Percentiles rank a stretch among this genome's conserved stretches.
Evolutionary conservation across 2,113 vertebrate species (phyloP).

Genomic region (Stegostoma tigrinum): DNA sequence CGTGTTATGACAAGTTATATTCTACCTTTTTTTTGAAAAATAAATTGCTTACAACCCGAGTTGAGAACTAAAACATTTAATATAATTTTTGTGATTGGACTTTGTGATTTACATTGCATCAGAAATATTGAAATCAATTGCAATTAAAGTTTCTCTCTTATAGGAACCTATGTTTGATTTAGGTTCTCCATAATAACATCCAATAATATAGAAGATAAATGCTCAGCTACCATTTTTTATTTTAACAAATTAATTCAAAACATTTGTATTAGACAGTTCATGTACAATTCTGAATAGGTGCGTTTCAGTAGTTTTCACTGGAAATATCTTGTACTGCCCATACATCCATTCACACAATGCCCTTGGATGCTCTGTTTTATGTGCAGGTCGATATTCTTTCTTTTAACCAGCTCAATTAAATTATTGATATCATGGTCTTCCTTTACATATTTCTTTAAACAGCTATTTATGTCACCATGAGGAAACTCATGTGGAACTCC

Average conservation of each 20-base stretch:
- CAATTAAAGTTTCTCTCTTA: not conserved
- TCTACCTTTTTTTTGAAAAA: not conserved
- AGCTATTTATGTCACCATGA: not conserved
- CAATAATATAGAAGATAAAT: not conserved
- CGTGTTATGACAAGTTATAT: not conserved
- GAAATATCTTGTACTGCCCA: not conserved
- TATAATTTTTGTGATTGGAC: not conserved
- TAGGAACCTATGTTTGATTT: not conserved
- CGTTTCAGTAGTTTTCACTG: not conserved
- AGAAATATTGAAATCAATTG: not conserved
- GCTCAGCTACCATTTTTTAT: not conserved
- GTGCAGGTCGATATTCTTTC: not conserved
- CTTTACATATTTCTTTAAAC: not conserved
- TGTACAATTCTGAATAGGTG: not conserved
- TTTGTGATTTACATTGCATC: not conserved
- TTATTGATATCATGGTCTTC: conserved; percentile 25
- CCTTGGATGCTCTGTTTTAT: not conserved
- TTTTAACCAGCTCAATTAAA: not conserved
- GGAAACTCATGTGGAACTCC: not conserved
- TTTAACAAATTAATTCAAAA: not conserved
- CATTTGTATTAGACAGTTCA: not conserved
- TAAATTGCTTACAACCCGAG: not conserved
- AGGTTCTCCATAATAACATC: not conserved
- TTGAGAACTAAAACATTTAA: not conserved
- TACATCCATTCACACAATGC: not conserved